These are phyloP conservation scores for Stomorhina lunata DNA, from an alignment of 2,888 invertebrate genomes.

Conservation along the genomic window DNA sequence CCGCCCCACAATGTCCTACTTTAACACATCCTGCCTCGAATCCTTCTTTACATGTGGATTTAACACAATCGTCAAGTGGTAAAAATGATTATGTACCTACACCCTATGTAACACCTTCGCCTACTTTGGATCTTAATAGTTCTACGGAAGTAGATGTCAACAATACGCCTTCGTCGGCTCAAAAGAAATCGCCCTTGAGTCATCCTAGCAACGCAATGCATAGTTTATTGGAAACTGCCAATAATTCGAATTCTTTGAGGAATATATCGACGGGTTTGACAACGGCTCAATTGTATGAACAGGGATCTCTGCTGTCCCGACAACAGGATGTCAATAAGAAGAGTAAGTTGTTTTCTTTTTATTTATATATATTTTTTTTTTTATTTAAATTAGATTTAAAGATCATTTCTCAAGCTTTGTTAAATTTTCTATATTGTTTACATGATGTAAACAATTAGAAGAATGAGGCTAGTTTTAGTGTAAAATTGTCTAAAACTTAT, in stretches of 20 bases:
- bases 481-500: too few relatives aligned
- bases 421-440: too few relatives aligned
- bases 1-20: constrained; percentile 20
- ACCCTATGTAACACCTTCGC: constrained; percentile 78
- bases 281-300: constrained; percentile 50
- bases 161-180: constrained; percentile 67
- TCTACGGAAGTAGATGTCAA: constrained; percentile 76
- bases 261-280: constrained; percentile 66
- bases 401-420: too few relatives aligned
- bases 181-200: constrained; percentile 48
- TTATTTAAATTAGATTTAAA: too few relatives aligned
- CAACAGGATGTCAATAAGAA: constrained; percentile 50
- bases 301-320: constrained; percentile 36
- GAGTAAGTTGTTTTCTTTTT: constrained; percentile 37
- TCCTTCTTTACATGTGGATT: constrained; percentile 43
- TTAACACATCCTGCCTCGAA: constrained; percentile 2
- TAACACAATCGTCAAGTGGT: constrained; percentile 55
- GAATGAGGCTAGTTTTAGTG: too few relatives aligned
- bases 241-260: constrained; percentile 68
- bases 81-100: constrained; percentile 75
- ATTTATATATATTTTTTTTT: neutral
- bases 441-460: too few relatives aligned
- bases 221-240: constrained; percentile 69
- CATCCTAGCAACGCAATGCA: constrained; percentile 50
- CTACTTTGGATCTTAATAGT: constrained; percentile 77